Conservation (phyloP, 1,140 invertebrate species). For the Dendrolimus kikuchii region DNA sequence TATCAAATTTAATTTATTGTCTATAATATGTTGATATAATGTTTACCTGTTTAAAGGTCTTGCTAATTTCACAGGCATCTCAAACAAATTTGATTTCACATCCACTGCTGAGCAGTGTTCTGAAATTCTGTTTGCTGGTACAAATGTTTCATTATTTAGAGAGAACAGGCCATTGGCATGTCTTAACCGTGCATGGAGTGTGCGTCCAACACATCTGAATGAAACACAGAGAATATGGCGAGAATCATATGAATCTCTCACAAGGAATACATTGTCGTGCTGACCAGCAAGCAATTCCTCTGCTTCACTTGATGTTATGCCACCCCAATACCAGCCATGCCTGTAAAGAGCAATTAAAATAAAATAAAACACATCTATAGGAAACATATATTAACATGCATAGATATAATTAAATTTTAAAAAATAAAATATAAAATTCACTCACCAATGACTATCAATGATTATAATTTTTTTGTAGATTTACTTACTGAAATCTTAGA, state of each 20-base stretch:
- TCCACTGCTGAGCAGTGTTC: slow-evolving; percentile 64
- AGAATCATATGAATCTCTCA: slow-evolving; percentile 60
- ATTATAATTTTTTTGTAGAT: no score
- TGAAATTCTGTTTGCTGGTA: slow-evolving; percentile 60
- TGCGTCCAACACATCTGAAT: slow-evolving; percentile 61
- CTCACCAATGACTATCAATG: no score
- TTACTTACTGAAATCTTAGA: no score
- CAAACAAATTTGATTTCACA: slow-evolving; percentile 62
- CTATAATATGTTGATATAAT: not conserved
- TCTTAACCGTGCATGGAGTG: slow-evolving; percentile 54
- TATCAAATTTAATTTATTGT: slow-evolving; percentile 2
- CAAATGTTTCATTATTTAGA: slow-evolving; percentile 66
- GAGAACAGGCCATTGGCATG: slow-evolving; percentile 66
- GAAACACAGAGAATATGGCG: slow-evolving; percentile 63
- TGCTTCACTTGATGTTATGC: slow-evolving; percentile 61
- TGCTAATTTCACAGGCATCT: slow-evolving; percentile 64
- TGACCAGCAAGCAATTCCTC: slow-evolving; percentile 61
- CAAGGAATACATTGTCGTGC: slow-evolving; percentile 65
- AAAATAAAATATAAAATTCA: no score
- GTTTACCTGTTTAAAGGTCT: slow-evolving; percentile 61
- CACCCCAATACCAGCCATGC: slow-evolving; percentile 67
- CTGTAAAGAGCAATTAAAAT: slow-evolving; percentile 25
- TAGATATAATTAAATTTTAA: no score
- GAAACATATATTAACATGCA: no score
- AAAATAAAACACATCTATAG: not conserved